Evolutionary conservation across 2,888 invertebrate species (phyloP).

Genomic region (Syrista parreyssii): DNA sequence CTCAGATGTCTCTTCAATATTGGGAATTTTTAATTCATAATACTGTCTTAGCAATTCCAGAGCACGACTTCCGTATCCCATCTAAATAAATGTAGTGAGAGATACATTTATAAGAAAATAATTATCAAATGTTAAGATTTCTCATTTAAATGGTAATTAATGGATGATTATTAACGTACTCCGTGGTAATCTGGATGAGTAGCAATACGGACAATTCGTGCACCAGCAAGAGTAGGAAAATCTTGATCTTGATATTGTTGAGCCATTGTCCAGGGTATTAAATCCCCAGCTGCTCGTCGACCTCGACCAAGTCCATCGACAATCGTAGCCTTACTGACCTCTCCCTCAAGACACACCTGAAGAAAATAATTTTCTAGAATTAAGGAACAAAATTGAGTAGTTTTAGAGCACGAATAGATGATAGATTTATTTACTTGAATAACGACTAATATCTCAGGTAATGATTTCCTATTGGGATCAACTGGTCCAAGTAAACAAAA

Average conservation of each 20-base stretch:
- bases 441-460: slow-evolving; percentile 95
- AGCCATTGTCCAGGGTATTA: slow-evolving; percentile 98
- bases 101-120: not conserved
- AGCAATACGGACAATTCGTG: slow-evolving; percentile 94
- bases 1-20: slow-evolving; percentile 72
- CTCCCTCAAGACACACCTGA: slow-evolving; percentile 78
- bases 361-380: not conserved
- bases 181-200: slow-evolving; percentile 98
- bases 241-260: slow-evolving; percentile 96
- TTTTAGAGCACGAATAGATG: not conserved
- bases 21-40: slow-evolving; percentile 84
- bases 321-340: slow-evolving; percentile 77
- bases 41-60: slow-evolving; percentile 87
- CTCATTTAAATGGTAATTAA: slow-evolving; percentile 7
- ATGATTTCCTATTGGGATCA: slow-evolving; percentile 73
- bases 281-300: slow-evolving; percentile 92
- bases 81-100: slow-evolving; percentile 69
- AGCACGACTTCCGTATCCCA: slow-evolving; percentile 96
- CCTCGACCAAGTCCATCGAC: slow-evolving; percentile 85
- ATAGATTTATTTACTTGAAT: slow-evolving; percentile 73
- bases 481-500: slow-evolving; percentile 94
- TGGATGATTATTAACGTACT: slow-evolving; percentile 66
- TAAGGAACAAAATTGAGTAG: not conserved
- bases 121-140: slow-evolving; percentile 1
- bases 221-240: slow-evolving; percentile 91